Conservation (phyloP, 2,888 invertebrate species). For the Megaustenia siamemsis region DNA sequence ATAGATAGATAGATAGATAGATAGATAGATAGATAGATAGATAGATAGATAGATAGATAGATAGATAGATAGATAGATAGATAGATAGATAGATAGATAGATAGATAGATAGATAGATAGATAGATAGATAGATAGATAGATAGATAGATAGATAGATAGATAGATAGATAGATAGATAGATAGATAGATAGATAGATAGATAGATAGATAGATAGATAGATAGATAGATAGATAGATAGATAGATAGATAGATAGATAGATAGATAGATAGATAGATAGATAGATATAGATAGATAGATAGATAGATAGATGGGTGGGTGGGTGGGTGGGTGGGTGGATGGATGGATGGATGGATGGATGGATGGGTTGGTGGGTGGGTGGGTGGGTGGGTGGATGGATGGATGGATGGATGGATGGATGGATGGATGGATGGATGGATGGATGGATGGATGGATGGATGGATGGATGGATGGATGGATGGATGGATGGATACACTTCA, state of each 20-base stretch:
- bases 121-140: background rate
- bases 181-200: background rate
- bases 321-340: constrained; percentile 3
- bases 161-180: background rate
- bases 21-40: no score
- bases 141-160: background rate
- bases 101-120: background rate
- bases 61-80: no score
- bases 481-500: background rate
- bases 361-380: constrained; percentile 9
- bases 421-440: background rate
- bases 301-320: background rate
- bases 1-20: background rate
- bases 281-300: constrained; percentile 11
- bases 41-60: no score
- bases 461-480: background rate
- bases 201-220: background rate
- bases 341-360: constrained; percentile 20
- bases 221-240: background rate
- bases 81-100: background rate
- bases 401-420: background rate
- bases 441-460: background rate
- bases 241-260: constrained; percentile 14
- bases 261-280: constrained; percentile 2
- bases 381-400: background rate